phyloP scores from a whole-genome alignment of 1,140 invertebrate genomes.

The Drosophila kikkawai region DNA sequence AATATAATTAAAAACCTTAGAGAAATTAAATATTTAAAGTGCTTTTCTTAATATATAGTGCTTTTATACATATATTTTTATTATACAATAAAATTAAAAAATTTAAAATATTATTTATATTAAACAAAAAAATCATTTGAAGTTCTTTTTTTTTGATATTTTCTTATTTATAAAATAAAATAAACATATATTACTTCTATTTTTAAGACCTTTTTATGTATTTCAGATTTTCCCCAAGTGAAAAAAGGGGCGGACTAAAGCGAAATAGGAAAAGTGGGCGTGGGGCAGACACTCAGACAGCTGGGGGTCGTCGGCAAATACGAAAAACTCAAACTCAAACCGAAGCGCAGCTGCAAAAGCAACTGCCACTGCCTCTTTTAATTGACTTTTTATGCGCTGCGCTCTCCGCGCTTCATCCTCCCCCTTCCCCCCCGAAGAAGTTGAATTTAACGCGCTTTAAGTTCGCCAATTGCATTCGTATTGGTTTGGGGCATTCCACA shows the following conservation, averaged over 20 bases:
- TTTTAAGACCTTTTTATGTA: too few relatives aligned
- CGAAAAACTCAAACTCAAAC: conserved; percentile 51
- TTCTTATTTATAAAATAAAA: background rate
- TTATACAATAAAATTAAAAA: background rate
- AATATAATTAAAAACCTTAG: background rate
- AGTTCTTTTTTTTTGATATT: background rate
- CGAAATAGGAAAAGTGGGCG: conserved; percentile 8
- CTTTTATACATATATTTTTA: background rate
- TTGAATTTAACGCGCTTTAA: conserved; percentile 82
- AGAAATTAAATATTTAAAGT: background rate
- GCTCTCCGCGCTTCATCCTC: conserved; percentile 10
- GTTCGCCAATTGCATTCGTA: conserved; percentile 59
- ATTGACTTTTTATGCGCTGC: conserved; percentile 82
- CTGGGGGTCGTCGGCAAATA: conserved; percentile 29
- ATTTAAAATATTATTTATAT: background rate
- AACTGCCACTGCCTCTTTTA: conserved; percentile 69
- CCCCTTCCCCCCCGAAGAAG: conserved; percentile 8
- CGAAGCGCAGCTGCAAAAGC: conserved; percentile 75
- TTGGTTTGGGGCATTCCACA: conserved; percentile 23
- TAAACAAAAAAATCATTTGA: background rate
- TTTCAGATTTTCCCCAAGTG: conserved; percentile 4
- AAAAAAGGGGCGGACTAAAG: background rate
- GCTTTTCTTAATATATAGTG: background rate
- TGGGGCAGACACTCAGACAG: conserved; percentile 42
- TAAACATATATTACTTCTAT: too few relatives aligned